Percentiles rank a stretch among this genome's conserved stretches.
Conservation (phyloP, 2,888 invertebrate species). For the Athalia circularis region DNA sequence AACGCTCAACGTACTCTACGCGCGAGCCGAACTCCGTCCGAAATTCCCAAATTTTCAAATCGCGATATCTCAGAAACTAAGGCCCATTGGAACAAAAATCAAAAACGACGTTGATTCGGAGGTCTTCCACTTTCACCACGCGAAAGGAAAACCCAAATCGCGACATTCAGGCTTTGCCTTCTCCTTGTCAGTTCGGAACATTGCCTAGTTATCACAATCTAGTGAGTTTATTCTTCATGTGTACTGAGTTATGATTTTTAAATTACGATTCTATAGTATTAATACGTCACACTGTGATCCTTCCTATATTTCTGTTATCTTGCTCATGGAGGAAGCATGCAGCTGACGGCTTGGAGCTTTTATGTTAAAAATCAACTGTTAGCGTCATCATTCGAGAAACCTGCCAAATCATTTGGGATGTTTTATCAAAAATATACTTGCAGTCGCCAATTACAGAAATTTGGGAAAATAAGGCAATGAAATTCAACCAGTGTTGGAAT, state of each 20-base stretch:
- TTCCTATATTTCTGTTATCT: conserved; percentile 21
- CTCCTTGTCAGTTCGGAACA: too few relatives aligned
- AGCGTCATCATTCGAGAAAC: not conserved
- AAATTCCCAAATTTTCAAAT: too few relatives aligned
- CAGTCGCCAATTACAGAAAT: not conserved
- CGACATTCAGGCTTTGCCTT: conserved; percentile 17
- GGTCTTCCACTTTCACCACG: too few relatives aligned
- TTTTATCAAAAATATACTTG: not conserved
- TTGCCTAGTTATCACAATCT: too few relatives aligned
- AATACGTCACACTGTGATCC: not conserved
- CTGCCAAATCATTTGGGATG: not conserved
- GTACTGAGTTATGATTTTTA: too few relatives aligned
- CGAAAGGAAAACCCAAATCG: too few relatives aligned
- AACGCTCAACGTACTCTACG: conserved; percentile 19
- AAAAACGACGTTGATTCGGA: too few relatives aligned
- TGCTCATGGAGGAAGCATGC: conserved; percentile 37
- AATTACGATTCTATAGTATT: too few relatives aligned
- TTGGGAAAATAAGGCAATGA: conserved; percentile 14
- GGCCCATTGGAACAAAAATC: too few relatives aligned
- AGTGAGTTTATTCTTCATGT: too few relatives aligned
- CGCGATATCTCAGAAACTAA: too few relatives aligned
- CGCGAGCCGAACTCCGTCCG: conserved; percentile 24
- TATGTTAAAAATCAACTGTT: not conserved
- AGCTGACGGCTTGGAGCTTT: not conserved
- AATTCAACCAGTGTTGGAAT: conserved; percentile 50